Percentiles rank a stretch among this genome's conserved stretches.
Evolutionary conservation across 2,888 invertebrate genomes (phyloP).

Genomic region (Cyrtodaria siliqua): DNA sequence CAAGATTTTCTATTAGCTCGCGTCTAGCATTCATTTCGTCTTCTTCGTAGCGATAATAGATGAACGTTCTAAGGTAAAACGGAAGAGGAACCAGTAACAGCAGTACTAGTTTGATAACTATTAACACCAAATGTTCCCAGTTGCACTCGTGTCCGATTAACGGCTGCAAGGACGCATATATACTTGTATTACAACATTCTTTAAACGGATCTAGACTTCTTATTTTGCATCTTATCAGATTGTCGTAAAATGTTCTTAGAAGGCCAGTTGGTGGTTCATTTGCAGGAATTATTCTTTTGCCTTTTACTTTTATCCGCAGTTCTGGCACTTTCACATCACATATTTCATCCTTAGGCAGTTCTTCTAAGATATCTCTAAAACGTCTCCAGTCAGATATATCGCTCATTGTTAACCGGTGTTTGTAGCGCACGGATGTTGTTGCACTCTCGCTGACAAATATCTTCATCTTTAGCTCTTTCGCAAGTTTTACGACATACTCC

Average conservation of each 20-base stretch:
- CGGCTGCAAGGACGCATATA: constrained; percentile 74
- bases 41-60: constrained; percentile 82
- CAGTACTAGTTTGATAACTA: constrained; percentile 74
- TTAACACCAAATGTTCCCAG: constrained; percentile 76
- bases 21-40: constrained; percentile 75
- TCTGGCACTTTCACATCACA: constrained; percentile 75
- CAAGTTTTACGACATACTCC: constrained; percentile 81
- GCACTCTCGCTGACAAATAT: constrained; percentile 76
- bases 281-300: constrained; percentile 79
- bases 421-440: constrained; percentile 72
- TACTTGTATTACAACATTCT: constrained; percentile 80
- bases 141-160: constrained; percentile 71
- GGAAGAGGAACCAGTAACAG: constrained; percentile 80
- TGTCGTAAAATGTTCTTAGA: constrained; percentile 78
- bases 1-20: constrained; percentile 58
- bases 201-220: constrained; percentile 80
- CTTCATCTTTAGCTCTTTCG: constrained; percentile 75
- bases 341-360: constrained; percentile 72
- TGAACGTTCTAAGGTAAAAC: constrained; percentile 79
- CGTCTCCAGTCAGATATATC: constrained; percentile 75
- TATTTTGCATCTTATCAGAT: constrained; percentile 81
- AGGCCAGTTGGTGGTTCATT: constrained; percentile 81
- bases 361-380: constrained; percentile 69
- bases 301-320: constrained; percentile 78
- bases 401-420: constrained; percentile 72